Evolutionary conservation across 2,113 vertebrate species (phyloP).

Genomic region (Entelurus aequoreus): DNA sequence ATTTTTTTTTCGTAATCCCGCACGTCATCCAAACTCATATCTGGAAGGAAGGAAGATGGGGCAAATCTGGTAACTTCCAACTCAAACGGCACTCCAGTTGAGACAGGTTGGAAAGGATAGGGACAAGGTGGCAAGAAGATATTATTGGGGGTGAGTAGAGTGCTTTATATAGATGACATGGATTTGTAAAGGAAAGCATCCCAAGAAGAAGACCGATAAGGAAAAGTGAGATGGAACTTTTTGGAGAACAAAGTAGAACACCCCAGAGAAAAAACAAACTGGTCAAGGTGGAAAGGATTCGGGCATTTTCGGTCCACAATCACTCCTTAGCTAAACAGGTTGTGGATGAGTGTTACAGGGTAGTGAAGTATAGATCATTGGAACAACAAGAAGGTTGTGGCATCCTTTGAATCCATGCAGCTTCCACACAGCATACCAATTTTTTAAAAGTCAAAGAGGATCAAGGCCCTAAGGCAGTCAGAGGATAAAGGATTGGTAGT

Average conservation of each 20-base stretch:
- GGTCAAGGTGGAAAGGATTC: conserved; percentile 14
- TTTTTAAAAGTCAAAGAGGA: conserved; percentile 17
- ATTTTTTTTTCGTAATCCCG: conserved; percentile 97
- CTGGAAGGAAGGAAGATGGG: conserved; percentile 76
- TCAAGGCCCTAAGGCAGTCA: conserved; percentile 24
- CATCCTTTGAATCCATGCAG: too few relatives aligned
- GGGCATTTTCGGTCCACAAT: conserved; percentile 1
- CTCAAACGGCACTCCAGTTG: conserved; percentile 55
- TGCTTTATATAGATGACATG: neutral
- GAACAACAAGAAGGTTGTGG: too few relatives aligned
- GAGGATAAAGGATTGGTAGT: neutral
- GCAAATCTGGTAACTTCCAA: conserved; percentile 74
- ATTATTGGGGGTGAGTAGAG: conserved; percentile 5
- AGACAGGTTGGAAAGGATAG: conserved; percentile 19
- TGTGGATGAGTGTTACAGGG: conserved; percentile 12
- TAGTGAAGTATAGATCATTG: conserved; percentile 4
- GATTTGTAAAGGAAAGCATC: conserved; percentile 3
- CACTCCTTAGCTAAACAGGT: conserved; percentile 11
- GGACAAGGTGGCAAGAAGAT: conserved; percentile 42
- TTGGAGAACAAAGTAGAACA: conserved; percentile 26
- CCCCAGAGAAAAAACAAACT: conserved; percentile 5
- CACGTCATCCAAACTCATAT: conserved; percentile 98
- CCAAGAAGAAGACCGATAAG: conserved; percentile 20
- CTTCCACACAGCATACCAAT: neutral
- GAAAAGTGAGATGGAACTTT: conserved; percentile 17